Evolutionary conservation across 2,113 vertebrate genomes (phyloP), one percentile per base, ranked within the genome.

Genomic region (Corythoichthys intestinalis): DNA sequence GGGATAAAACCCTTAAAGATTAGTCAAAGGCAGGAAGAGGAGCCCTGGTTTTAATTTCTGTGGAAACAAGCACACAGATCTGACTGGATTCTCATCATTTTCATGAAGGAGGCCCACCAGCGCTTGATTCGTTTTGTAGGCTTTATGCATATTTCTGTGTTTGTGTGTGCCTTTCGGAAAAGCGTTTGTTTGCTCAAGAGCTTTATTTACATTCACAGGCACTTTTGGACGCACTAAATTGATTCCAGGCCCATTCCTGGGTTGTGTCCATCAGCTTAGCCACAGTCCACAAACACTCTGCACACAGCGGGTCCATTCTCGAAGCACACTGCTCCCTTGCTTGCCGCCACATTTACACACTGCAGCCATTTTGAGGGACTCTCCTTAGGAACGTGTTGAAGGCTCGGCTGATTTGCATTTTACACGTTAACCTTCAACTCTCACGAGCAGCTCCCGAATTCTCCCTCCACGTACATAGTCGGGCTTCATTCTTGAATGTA

Each of bases 161-260:
- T 85, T 88, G 80, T 83, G 74, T 82, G 67, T 69, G 77, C 80
- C 80, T 86, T 82, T 81, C 37, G 61, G 78, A 87, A 86, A 85
- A 75, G 71, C 76, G 78, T 86, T 91, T 93, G 88, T 90, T 91
- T 91, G 87, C 87, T 84, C 84, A 85, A 84, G 85, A 84, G 83
- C 83, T 89, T 89, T 91, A 91, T 91, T 92, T 92, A 90, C 85
- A 86, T 85, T 88, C 85, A 80, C 88, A 83, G 86, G 83, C 85
- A 85, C 81, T 87, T 90, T 87, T 89, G 87, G 88, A 91, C 74
- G 74, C 88, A 59, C 71, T 84, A 88, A 92, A 92, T 91, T 89
- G 89, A 89, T 90, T 93, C 89, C 91, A 93, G 91, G 85, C 90
- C 83, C 71, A 50, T 86, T 88, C 83, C 89, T 90, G 90, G 87